Base-by-base conservation (phyloP, 1,140 invertebrate species). In the Drosophila tropicalis region DNA sequence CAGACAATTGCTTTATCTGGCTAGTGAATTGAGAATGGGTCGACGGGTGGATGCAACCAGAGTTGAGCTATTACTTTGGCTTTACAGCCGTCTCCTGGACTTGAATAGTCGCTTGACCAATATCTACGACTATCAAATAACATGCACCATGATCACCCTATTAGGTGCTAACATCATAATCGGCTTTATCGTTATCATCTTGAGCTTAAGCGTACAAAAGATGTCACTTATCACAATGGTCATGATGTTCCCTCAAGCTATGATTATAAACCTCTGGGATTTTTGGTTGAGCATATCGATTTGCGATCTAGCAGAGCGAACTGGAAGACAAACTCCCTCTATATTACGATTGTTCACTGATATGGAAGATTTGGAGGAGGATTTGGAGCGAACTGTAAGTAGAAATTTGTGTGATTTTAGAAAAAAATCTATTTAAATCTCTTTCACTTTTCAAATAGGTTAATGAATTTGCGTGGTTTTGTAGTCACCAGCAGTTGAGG, bases 271-370 rank as follows among this genome's bases (percentile, higher is more conserved):
- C 44, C 17, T 70, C 0, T 55, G 66, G 41, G 79, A 86, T 9
- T 85, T 78, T 40, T 85, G 82, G 77, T 15, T 81, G 5, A 39
- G 25, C 32, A 68, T 85, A 25, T 9, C 51, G 0, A 47, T 72
- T 6, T 86, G 82, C 12, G 78, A 86, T 2, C 55, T 78, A 19
- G 65, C 56, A 0, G 51, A 72, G 22, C 55, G 44, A 4, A 62
- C 68, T 5, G 67, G 71, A 25, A 39, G 15, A 5, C 29, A 17
- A 39, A 86, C 82, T 10, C 36, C 75, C 0, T 6, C 2, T 0
- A 72, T 76, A 1, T 29, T 86, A 0, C 81, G 62, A 22, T 15
- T 70, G 0, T 86, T 86, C 10, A 58, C 2, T 4, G 61, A 76
- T 12, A 2, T 68, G 0, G 6, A 62, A 1, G 15, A 19, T 5